Evolutionary conservation across 1,140 invertebrate genomes (phyloP), one percentile per base, ranked within the genome.

Genomic region (Philopotamus ludificatus): DNA sequence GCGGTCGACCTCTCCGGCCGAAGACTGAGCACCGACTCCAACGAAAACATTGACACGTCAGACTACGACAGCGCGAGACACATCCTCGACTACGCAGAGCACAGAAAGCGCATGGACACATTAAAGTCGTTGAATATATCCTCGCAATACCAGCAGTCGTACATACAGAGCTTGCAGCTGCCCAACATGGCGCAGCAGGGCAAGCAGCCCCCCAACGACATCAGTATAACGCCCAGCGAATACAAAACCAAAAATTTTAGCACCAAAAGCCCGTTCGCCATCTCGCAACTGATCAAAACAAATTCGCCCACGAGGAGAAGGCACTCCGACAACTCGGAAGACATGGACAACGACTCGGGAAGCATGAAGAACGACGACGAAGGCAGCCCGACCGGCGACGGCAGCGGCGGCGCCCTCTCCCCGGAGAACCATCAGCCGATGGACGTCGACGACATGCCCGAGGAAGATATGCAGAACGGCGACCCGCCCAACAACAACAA

Each of bases 191-290:
- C 23, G 3, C 44, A 47, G 44, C 57, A 60, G 22, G 41, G 22
- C 22, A 60, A 60, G 28, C 44, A 63, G 12, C 39, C 26, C 10
- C 63, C 42, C 15, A 62, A 26, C 16, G 54, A 16, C 1, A 66
- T 64, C 15, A 59, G 49, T 25, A 63, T 54, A 12, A 69, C 60
- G n/a, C 63, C 67, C 2, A 70, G 61, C 23, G 67, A 70, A 47
- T 70, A 64, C 44, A 70, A 66, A 61, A 59, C 68, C 25, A 81
- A 80, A 74, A 75, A 76, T 53, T 81, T 81, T 71, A 80, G 79
- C 77, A 78, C 79, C 75, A 81, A 81, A 76, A 81, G 80, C 74
- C 79, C 79, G 59, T 81, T 81, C 70, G 79, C 79, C 73, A 81
- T 81, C 74, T 81, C 79, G 28, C 79, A 81, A 70, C 72, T 81